These are phyloP conservation scores for Athalia rosae DNA, from an alignment of 2,888 invertebrate species.

Conservation along the genomic window DNA sequence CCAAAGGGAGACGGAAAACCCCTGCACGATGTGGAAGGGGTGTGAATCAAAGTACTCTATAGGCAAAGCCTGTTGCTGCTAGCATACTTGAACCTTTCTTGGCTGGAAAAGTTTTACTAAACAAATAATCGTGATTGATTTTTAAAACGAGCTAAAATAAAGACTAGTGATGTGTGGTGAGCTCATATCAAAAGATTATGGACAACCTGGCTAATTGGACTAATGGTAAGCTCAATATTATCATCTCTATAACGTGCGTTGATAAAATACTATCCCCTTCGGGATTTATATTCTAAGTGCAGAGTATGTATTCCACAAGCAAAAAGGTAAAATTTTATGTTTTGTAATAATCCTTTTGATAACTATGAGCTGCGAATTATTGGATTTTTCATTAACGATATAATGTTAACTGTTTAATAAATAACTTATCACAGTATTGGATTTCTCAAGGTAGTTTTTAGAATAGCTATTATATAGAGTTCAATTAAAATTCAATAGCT, in stretches of 20 bases:
- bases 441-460: no score
- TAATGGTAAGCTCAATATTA: constrained; percentile 61
- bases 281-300: not conserved
- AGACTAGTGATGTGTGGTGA: constrained; percentile 67
- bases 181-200: constrained; percentile 66
- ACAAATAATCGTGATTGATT: constrained; percentile 34
- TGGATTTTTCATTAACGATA: no score
- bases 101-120: constrained; percentile 42
- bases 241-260: not conserved
- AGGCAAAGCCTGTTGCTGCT: constrained; percentile 71
- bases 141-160: constrained; percentile 46
- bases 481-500: no score
- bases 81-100: constrained; percentile 59
- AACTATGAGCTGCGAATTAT: no score
- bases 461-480: no score
- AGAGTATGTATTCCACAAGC: not conserved
- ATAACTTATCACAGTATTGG: no score
- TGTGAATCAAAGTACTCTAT: constrained; percentile 65
- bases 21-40: constrained; percentile 57
- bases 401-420: no score
- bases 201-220: constrained; percentile 68
- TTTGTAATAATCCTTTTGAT: no score
- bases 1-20: constrained; percentile 60
- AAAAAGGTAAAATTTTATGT: not conserved
- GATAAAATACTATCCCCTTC: not conserved